Conservation (phyloP, 2,888 invertebrate species). For the Fragum fragum region DNA sequence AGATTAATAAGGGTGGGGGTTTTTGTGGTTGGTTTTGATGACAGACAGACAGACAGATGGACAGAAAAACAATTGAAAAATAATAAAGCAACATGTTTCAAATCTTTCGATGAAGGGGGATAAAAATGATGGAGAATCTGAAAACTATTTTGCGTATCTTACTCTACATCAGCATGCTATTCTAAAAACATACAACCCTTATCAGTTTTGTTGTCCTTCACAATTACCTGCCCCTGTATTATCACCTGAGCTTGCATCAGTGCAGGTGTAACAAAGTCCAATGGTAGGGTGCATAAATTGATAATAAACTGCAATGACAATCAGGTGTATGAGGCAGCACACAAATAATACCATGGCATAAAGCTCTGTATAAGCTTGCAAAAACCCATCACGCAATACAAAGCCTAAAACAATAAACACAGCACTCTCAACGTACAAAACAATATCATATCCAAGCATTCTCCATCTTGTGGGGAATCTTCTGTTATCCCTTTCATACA, state of each 20-base stretch:
- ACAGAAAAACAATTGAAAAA: too few relatives aligned
- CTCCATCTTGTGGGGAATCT: slow-evolving; percentile 7
- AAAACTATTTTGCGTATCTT: too few relatives aligned
- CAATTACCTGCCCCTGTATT: neutral
- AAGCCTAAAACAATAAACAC: slow-evolving; percentile 7
- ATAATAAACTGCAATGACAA: slow-evolving; percentile 11
- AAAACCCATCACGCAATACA: neutral
- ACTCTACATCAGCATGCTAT: too few relatives aligned
- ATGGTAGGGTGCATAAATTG: slow-evolving; percentile 6
- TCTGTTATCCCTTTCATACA: neutral
- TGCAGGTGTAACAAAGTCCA: neutral
- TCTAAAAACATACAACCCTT: too few relatives aligned
- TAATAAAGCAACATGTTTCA: too few relatives aligned
- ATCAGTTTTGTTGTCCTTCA: too few relatives aligned
- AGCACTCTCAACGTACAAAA: slow-evolving; percentile 14
- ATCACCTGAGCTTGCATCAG: neutral
- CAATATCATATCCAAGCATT: slow-evolving; percentile 3
- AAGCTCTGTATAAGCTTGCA: neutral
- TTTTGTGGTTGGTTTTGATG: too few relatives aligned
- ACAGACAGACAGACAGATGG: too few relatives aligned
- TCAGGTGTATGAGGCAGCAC: neutral
- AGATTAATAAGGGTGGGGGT: too few relatives aligned
- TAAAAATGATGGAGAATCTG: too few relatives aligned
- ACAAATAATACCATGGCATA: slow-evolving; percentile 4
- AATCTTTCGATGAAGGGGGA: too few relatives aligned